Evolutionary conservation across 2,888 invertebrate species (phyloP), one percentile per base, ranked within the genome.

Genomic region (Malachius bipustulatus): DNA sequence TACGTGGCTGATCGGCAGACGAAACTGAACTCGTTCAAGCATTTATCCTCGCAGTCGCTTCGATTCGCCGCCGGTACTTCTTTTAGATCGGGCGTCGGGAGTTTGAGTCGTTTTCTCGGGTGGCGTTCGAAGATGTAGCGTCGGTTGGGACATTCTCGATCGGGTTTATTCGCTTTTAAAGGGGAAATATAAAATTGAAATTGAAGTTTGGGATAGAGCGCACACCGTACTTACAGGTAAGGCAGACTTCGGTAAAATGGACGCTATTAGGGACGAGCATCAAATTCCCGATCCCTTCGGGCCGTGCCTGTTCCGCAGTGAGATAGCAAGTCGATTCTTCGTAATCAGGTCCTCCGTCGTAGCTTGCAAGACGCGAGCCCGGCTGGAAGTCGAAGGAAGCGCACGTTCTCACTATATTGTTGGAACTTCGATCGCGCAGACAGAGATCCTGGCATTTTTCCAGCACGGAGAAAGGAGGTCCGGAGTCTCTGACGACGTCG

Each of bases 381-480:
- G 89, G 88, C 61, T 87, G 84, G 56, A 89, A 90, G 62, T 90
- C 89, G 47, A 90, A 88, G 29, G 88, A 89, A 41, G 82, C 78
- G 59, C 89, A 90, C 2, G 82, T 77, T 44, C 87, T 71, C 12
- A 87, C 85, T 30, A 88, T 70, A 58, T 87, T 85, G 57, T 82
- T 85, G 6, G 78, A 75, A 3, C 69, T 73, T 42, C 87, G 71
- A 57, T 89, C 89, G 11, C 87, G 71, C 38, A 87, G 63, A 52
- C 89, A 90, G 6, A 88, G 63, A 34, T 57, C 55, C 60, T 85
- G 84, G 60, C 90, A 90, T 61, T 87, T 87, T 59, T 89, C 88
- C 49, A 90, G 64, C 4, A 89, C 88, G 42, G 82, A 73, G 54
- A 89, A 85, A 0, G 89, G 89, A 3, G 87, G 82, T 4, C 82